Evolutionary conservation across 2,888 invertebrate species (phyloP), one percentile per base, ranked within the genome.

Genomic region (Rhynchonema sp.): DNA sequence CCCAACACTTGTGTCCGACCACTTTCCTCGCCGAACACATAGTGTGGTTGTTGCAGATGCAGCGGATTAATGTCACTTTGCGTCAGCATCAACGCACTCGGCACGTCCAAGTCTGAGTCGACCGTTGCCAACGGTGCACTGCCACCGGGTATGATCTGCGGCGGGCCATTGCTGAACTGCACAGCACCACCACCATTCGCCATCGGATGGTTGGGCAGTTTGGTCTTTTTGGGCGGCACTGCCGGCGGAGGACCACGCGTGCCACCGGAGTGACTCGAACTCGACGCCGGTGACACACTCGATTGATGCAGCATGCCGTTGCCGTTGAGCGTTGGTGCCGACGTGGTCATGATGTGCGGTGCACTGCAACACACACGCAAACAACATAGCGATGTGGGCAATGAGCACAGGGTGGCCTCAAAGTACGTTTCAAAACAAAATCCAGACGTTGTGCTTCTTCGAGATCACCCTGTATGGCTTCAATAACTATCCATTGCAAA

Each of bases 1-100:
- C 98, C 96, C 73, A 96, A 91, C 60, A 96, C 94, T 64, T 68
- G 64, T 27, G 63, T 58, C 17, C 57, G 23, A 2, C 55, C 61
- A 2, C 62, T 61, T 58, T 64, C 6, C 20, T 49, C 38, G 54
- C 23, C 46, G 29, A 27, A 49, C 1, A 29, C 53, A 57, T 53
- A 17, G 38, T 61, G 13, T 27, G 29, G 55, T 59, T 61, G 28
- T 17, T 49, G 49, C 17, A 13, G 38, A 17, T 38, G 6, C 9
- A 13, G 17, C 38, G 38, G 9, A 17, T 13, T 13, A 6, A 13
- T 17, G 38, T 38, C 38, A 17, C 9, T 17, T 13, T 26, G 54
- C 17, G 54, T 27, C 27, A 54, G 9, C 6, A 23, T 22, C 13
- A 49, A 20, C 3, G 20, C 3, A 6, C 20, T 6, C n/a, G 49